Conservation (phyloP, 2,888 invertebrate species). For the Pimpla rufipes region DNA sequence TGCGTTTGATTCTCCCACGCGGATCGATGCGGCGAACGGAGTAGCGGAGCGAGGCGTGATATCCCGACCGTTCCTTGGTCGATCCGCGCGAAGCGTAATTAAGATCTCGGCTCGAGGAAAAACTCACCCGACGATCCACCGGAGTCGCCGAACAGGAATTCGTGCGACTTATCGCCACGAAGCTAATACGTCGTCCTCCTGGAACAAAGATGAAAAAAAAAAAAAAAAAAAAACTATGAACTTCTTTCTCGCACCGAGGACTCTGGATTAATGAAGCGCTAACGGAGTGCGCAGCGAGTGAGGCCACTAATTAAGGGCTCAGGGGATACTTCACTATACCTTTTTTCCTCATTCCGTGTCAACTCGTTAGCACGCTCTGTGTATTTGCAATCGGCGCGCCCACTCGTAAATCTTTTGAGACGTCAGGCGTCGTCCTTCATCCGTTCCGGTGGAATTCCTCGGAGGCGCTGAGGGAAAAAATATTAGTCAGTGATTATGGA, state of each 20-base stretch:
- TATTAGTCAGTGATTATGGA: not conserved
- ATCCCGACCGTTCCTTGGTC: conserved; percentile 23
- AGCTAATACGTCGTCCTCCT: conserved; percentile 39
- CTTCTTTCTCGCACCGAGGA: not conserved
- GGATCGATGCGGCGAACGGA: conserved; percentile 3
- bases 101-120: conserved; percentile 48
- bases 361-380: not conserved
- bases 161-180: conserved; percentile 37
- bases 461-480: not conserved
- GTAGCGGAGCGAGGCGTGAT: conserved; percentile 21
- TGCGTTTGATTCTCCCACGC: conserved; percentile 13
- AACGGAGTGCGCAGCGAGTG: not conserved
- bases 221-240: not conserved
- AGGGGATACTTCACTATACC: not conserved
- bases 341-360: not conserved
- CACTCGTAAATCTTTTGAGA: not conserved
- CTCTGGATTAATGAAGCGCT: conserved; percentile 26
- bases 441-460: not conserved
- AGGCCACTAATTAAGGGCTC: conserved; percentile 12
- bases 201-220: conserved; percentile 7
- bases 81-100: conserved; percentile 55
- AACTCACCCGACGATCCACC: conserved; percentile 56
- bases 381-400: not conserved
- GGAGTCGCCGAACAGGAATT: conserved; percentile 36
- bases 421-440: not conserved